Base-by-base conservation (phyloP, 1,140 invertebrate genomes). In the Zaprionus kolodkinae region DNA sequence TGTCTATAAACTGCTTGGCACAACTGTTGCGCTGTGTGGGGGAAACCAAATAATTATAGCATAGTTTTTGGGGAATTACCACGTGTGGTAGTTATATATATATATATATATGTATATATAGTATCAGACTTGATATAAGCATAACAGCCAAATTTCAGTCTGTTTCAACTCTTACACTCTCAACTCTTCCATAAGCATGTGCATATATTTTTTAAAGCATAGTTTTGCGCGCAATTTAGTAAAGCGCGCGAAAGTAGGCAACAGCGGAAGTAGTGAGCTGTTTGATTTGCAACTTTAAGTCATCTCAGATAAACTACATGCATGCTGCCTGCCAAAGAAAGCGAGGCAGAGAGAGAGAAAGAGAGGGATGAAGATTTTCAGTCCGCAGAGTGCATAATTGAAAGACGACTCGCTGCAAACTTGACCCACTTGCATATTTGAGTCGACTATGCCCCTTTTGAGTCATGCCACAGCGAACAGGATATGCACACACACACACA, bases 351-450 rank as follows among this genome's bases (percentile, higher is more conserved):
- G 3, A 30, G 27, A 13, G 38, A 40, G 11, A 2, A 2, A 35
- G 38, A 1, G 38, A 13, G 38, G n/a, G 11, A 2, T 1, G 6
- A 11, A 13, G 38, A 13, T n/a, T 40, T n/a, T n/a, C 2, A 5
- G 38, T 40, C 11, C 33, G 4, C 33, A 12, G 11, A 25, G 11
- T 50, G 45, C 45, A 50, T 50, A 50, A 50, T 50, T 25, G 45
- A 50, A 50, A 50, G 21, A 25, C 15, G 45, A 50, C 17, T 12
- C 45, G 15, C 25, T 17, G 4, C 36, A 56, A 66, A 55, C 54
- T 66, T 66, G 50, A 57, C 64, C 64, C 50, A 66, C 52, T 43
- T 66, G 52, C 64, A 35, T 15, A 50, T 50, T 50, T 50, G 21
- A 48, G 43, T 5, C 11, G 5, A 35, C 6, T 52, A 64, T 54